Evolutionary conservation across 1,140 invertebrate species (phyloP).

Genomic region (Helicoverpa zea): DNA sequence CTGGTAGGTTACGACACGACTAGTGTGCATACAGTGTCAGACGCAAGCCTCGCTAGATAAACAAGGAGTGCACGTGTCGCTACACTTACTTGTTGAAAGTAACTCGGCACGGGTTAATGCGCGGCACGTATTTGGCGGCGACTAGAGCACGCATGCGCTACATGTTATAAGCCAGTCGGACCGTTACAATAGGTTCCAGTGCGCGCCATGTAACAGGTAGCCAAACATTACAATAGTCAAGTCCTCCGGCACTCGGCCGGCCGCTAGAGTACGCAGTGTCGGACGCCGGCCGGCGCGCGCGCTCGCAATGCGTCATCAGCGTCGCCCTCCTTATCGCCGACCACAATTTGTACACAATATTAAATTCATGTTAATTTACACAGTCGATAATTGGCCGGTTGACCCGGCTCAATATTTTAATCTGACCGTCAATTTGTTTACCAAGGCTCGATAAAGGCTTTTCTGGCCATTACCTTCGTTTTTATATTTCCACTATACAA

Average conservation of each 20-base stretch:
- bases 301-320: slow-evolving; percentile 51
- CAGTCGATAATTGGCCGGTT: slow-evolving; percentile 47
- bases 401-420: slow-evolving; percentile 43
- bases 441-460: slow-evolving; percentile 43
- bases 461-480: slow-evolving; percentile 27
- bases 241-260: slow-evolving; percentile 3
- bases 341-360: slow-evolving; percentile 47
- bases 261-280: slow-evolving; percentile 58
- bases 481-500: slow-evolving; percentile 36
- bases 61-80: slow-evolving; percentile 50
- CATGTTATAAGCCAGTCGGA: slow-evolving; percentile 64
- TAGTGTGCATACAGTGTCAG: slow-evolving; percentile 13
- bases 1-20: slow-evolving; percentile 40
- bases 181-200: slow-evolving; percentile 68
- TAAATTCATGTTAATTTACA: slow-evolving; percentile 35
- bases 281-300: slow-evolving; percentile 56
- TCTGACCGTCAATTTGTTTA: slow-evolving; percentile 49
- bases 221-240: slow-evolving; percentile 53
- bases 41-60: slow-evolving; percentile 41
- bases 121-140: slow-evolving; percentile 47
- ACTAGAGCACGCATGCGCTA: slow-evolving; percentile 54
- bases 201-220: slow-evolving; percentile 54
- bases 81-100: slow-evolving; percentile 26
- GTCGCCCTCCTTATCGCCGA: slow-evolving; percentile 38
- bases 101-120: slow-evolving; percentile 38